Evolutionary conservation across 2,113 vertebrate species (phyloP).

Genomic region (Lethenteron reissneri): DNA sequence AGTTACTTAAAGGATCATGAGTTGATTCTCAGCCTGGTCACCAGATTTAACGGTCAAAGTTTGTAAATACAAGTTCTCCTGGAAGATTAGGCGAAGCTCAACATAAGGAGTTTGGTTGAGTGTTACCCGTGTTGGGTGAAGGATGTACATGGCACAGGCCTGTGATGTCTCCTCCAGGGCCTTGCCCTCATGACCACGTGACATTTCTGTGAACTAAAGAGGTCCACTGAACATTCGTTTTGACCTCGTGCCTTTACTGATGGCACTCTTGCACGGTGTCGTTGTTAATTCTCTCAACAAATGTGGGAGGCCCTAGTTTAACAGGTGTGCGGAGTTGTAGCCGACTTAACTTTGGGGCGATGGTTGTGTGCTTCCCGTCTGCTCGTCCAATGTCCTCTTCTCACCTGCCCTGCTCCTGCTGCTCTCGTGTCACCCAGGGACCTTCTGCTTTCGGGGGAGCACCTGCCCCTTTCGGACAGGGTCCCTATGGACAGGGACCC

Average conservation of each 20-base stretch:
- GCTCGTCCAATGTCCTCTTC: background rate
- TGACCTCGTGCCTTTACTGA: background rate
- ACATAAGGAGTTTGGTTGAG: too few species aligned
- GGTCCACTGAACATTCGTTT: background rate
- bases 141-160: too few species aligned
- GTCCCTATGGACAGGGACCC: slow-evolving; percentile 82
- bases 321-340: background rate
- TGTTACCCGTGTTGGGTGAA: too few species aligned
- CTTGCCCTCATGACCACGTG: too few species aligned
- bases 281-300: background rate
- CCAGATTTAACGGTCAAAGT: too few species aligned
- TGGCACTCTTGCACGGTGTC: background rate
- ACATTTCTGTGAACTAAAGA: slow-evolving; percentile 5
- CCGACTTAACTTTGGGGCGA: background rate
- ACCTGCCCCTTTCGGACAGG: slow-evolving; percentile 90
- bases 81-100: too few species aligned
- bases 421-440: slow-evolving; percentile 52
- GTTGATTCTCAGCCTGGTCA: too few species aligned
- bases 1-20: too few species aligned
- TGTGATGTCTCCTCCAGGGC: too few species aligned
- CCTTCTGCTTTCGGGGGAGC: slow-evolving; percentile 72
- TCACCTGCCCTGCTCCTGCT: background rate
- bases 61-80: too few species aligned
- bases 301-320: too few species aligned
- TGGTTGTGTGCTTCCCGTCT: background rate